Evolutionary conservation across 1,140 invertebrate genomes (phyloP), one percentile per base, ranked within the genome.

Genomic region (Drosophila cardini): DNA sequence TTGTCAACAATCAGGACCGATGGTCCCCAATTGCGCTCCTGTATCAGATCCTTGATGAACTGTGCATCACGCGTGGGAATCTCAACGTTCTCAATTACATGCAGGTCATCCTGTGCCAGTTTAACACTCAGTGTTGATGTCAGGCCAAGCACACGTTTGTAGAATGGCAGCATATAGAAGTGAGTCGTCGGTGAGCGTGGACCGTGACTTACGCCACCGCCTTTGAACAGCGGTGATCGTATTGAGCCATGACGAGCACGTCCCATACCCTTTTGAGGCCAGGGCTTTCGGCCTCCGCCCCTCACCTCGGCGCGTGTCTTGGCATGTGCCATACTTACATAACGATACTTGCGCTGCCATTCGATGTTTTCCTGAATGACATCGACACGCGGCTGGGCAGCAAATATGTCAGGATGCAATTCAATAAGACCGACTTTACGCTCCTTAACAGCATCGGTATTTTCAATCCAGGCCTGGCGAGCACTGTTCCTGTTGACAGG

Each of bases 261-360:
- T 0, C 99, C 98, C 15, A 92, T 72, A 2, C 98, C 98, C 93
- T 99, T 99, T 91, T 99, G 99, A 6, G 96, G 97, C 97, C 98
- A 98, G 0, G 98, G 98, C 89, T 99, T 99, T 34, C 94, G 93
- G 3, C 96, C 97, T 62, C 97, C 97, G 58, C 98, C 98, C 52
- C 94, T 92, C 60, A 98, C 95, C 94, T 99, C 98, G 13, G 96
- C 95, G 61, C 96, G 93, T 0, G 94, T 95, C 92, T 96, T 95
- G 5, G 95, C 94, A 82, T 95, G 94, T 1, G 95, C 95, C 92
- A 95, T 96, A 74, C 94, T 94, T 53, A 99, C 96, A 93, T 93
- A 95, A 91, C 95, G 94, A 92, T 98, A 99, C 61, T 95, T 94
- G 75, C 78, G 93, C 92, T 99, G 98, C 98, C 98, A 99, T 53